Evolutionary conservation across 2,888 invertebrate species (phyloP).

Genomic region (Polymixis flavicincta): DNA sequence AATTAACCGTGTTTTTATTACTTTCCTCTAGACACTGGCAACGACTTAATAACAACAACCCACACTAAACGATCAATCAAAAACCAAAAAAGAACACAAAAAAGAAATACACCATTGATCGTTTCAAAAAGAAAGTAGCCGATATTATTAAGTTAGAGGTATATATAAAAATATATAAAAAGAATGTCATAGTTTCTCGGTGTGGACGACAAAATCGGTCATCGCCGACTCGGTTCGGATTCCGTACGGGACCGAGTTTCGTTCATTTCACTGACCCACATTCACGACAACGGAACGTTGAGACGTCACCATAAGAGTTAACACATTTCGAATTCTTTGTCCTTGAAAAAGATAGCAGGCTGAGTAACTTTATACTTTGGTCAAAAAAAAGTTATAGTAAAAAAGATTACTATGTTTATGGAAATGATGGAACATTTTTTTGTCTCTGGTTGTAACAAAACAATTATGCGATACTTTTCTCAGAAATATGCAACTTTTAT

Average conservation of each 20-base stretch:
- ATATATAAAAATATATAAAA: conserved; percentile 72
- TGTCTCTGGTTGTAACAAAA: background rate
- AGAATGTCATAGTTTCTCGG: conserved; percentile 82
- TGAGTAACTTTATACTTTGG: conserved; percentile 8
- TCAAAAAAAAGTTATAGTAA: conserved; percentile 10
- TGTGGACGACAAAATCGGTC: conserved; percentile 84
- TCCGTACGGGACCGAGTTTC: conserved; percentile 88
- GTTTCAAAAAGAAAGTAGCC: conserved; percentile 65
- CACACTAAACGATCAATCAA: conserved; percentile 17
- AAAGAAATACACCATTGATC: conserved; percentile 31
- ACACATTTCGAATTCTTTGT: conserved; percentile 66
- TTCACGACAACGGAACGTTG: conserved; percentile 76
- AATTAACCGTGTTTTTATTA: conserved; percentile 16
- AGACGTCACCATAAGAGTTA: conserved; percentile 68
- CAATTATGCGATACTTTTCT: background rate
- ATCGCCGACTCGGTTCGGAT: conserved; percentile 83
- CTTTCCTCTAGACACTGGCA: conserved; percentile 10
- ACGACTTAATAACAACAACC: conserved; percentile 10
- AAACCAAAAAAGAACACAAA: conserved; percentile 14
- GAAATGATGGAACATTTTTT: background rate
- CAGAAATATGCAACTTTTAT: background rate
- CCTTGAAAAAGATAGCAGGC: conserved; percentile 61
- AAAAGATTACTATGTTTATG: background rate
- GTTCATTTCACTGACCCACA: conserved; percentile 90
- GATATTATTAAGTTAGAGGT: conserved; percentile 59